Conservation (phyloP, 2,797 vertebrate genomes). For the Novumbra hubbsi region DNA sequence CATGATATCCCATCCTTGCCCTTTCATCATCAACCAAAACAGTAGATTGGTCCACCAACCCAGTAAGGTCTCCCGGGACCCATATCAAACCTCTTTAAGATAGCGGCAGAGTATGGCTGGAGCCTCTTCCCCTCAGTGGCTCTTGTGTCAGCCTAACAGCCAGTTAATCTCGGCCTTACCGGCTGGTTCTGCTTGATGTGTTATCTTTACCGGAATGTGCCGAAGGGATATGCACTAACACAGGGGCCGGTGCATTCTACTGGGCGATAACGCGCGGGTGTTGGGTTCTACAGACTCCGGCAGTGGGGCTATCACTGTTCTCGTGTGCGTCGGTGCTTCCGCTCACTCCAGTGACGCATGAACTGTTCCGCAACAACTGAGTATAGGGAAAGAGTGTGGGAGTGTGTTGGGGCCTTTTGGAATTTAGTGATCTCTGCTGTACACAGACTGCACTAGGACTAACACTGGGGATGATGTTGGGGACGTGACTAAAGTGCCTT, state of each 20-base stretch:
- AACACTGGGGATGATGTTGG: background rate
- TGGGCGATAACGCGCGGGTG: conserved; percentile 35
- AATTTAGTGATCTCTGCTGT: background rate
- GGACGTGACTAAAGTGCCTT: background rate
- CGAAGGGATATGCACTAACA: conserved; percentile 51
- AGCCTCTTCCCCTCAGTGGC: conserved; percentile 51
- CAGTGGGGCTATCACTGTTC: conserved; percentile 37
- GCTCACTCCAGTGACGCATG: background rate
- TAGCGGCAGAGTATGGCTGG: conserved; percentile 55
- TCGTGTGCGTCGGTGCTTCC: background rate
- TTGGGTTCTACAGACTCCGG: conserved; percentile 44
- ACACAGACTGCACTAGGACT: background rate
- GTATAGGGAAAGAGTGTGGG: background rate
- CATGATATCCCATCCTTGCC: conserved; percentile 19
- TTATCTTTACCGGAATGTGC: conserved; percentile 56
- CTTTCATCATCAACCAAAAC: conserved; percentile 48
- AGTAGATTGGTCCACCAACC: conserved; percentile 21
- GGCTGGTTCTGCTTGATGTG: conserved; percentile 59
- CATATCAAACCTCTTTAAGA: conserved; percentile 47
- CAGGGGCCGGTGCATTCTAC: conserved; percentile 38
- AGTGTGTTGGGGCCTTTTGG: background rate
- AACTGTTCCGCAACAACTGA: background rate
- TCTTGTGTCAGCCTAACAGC: conserved; percentile 52
- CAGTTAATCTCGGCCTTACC: conserved; percentile 65
- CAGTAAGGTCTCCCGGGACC: conserved; percentile 50